phyloP scores from a whole-genome alignment of 2,888 invertebrate genomes.

The Falcaria lacertinaria region DNA sequence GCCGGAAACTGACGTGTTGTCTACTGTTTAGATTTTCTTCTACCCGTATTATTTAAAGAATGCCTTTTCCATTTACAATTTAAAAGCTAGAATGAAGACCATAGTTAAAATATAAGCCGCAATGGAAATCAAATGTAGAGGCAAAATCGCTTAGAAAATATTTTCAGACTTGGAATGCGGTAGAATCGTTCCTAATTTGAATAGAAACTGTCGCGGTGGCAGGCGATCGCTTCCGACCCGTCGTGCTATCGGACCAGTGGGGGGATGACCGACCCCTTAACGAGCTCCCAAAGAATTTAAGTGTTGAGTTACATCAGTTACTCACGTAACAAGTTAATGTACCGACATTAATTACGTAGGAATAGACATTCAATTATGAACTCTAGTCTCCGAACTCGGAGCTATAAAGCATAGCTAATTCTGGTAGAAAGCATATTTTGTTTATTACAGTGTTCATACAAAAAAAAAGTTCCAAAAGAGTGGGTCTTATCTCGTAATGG shows the following conservation, averaged over 20 bases:
- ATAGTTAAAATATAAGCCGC: conserved; percentile 12
- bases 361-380: background rate
- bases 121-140: conserved; percentile 19
- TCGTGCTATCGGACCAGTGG: conserved; percentile 43
- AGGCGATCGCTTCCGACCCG: conserved; percentile 56
- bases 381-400: too few species aligned
- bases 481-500: too few species aligned
- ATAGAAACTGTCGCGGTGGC: conserved; percentile 61
- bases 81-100: background rate
- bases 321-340: conserved; percentile 31
- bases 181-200: conserved; percentile 53
- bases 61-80: conserved; percentile 14
- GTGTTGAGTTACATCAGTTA: conserved; percentile 41
- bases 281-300: conserved; percentile 52
- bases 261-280: conserved; percentile 40
- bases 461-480: too few species aligned
- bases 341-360: conserved; percentile 1
- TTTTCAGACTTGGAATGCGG: conserved; percentile 23
- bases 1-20: conserved; percentile 57
- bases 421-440: too few species aligned
- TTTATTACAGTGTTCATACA: too few species aligned
- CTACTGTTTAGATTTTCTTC: conserved; percentile 35
- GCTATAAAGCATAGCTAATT: too few species aligned
- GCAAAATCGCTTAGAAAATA: conserved; percentile 8
- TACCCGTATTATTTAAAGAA: conserved; percentile 9